Evolutionary conservation across 2,888 invertebrate species (phyloP).

Genomic region (Diarsia rubi): DNA sequence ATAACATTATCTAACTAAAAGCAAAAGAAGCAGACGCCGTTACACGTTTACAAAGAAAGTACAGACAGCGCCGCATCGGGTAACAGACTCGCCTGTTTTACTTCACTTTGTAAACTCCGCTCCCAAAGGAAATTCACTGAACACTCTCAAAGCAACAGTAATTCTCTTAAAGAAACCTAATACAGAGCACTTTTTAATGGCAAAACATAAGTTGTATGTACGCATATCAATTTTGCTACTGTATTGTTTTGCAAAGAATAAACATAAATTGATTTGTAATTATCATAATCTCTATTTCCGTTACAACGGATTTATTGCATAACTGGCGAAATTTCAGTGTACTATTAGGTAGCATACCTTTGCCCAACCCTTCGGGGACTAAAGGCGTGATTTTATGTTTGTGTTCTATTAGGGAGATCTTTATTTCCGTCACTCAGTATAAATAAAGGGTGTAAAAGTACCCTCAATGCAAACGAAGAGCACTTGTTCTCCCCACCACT

Average conservation of each 20-base stretch:
- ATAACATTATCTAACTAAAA: not conserved
- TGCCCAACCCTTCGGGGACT: too few species aligned
- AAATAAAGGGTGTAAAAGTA: too few species aligned
- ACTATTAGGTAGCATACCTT: too few species aligned
- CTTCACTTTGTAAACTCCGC: slow-evolving; percentile 42
- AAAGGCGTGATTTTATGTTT: too few species aligned
- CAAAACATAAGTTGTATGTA: not conserved
- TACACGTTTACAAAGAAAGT: slow-evolving; percentile 10
- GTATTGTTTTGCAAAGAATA: not conserved
- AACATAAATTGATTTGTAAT: not conserved
- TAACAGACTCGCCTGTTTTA: slow-evolving; percentile 21
- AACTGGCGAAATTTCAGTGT: too few species aligned
- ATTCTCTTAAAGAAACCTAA: slow-evolving; percentile 31
- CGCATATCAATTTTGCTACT: not conserved
- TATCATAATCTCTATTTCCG: not conserved
- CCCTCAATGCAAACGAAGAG: too few species aligned
- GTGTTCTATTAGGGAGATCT: not conserved
- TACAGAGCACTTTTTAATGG: slow-evolving; percentile 16
- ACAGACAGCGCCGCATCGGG: not conserved
- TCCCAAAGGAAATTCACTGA: slow-evolving; percentile 55
- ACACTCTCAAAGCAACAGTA: slow-evolving; percentile 15
- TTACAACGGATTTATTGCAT: too few species aligned
- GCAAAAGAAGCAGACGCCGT: not conserved
- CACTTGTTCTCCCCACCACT: too few species aligned
- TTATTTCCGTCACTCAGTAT: not conserved